Percentiles rank a stretch among this genome's conserved stretches.
Evolutionary conservation across 2,113 vertebrate species (phyloP).

Genomic region (Ranitomeya imitator): DNA sequence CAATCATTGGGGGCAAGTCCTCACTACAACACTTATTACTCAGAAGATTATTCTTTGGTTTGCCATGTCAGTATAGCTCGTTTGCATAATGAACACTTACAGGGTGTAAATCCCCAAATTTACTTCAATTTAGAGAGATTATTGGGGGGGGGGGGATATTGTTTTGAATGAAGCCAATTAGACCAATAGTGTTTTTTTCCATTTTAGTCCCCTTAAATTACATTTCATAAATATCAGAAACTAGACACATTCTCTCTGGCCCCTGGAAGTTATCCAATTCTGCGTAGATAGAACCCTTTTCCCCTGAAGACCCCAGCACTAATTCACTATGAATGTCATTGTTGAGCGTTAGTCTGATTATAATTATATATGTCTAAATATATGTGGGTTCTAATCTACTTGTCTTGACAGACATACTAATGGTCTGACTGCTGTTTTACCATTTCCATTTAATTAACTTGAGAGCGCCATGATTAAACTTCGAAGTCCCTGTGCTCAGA

Average conservation of each 20-base stretch:
- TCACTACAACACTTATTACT: too few species aligned
- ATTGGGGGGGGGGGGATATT: too few species aligned
- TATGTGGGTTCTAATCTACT: constrained; percentile 2
- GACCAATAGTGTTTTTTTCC: too few species aligned
- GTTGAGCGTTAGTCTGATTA: neutral
- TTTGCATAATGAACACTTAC: too few species aligned
- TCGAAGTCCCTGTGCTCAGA: constrained; percentile 12
- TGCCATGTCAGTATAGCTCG: too few species aligned
- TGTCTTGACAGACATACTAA: constrained; percentile 17
- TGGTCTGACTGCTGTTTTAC: constrained; percentile 13
- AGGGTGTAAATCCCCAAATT: too few species aligned
- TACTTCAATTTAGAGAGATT: too few species aligned
- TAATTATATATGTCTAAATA: constrained; percentile 19
- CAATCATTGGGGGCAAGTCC: too few species aligned
- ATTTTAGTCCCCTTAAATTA: too few species aligned
- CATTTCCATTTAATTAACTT: constrained; percentile 38
- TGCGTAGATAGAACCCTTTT: neutral
- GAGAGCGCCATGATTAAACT: constrained; percentile 38
- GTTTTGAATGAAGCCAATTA: neutral
- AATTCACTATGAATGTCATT: neutral
- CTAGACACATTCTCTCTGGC: neutral
- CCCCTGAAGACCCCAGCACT: neutral
- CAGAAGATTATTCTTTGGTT: too few species aligned
- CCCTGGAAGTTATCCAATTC: neutral
- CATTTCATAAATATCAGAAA: too few species aligned